These are phyloP conservation scores for Diogma glabrata DNA, from an alignment of 2,888 invertebrate genomes.

Conservation along the genomic window DNA sequence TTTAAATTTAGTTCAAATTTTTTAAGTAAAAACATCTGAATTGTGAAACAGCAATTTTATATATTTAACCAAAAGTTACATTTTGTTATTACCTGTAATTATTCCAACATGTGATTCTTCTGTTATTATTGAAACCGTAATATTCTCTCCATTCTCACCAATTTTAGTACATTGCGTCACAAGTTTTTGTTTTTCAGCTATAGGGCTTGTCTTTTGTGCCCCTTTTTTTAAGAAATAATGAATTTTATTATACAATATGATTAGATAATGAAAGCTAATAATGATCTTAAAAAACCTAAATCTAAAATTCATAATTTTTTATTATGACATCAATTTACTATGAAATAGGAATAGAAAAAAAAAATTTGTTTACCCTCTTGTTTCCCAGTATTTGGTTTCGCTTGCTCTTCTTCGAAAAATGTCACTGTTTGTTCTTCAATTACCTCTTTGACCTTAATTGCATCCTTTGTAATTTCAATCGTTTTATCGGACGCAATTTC, in stretches of 20 bases:
- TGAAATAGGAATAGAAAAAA: neutral
- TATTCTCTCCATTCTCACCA: slow-evolving; percentile 32
- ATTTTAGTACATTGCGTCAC: slow-evolving; percentile 37
- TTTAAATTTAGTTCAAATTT: neutral
- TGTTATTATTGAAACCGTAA: slow-evolving; percentile 44
- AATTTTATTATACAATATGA: no score
- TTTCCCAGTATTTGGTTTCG: slow-evolving; percentile 20
- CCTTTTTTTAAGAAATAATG: slow-evolving; percentile 6
- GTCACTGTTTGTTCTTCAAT: slow-evolving; percentile 15
- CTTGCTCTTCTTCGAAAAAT: slow-evolving; percentile 36
- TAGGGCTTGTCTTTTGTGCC: slow-evolving; percentile 9
- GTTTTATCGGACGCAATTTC: slow-evolving; percentile 15
- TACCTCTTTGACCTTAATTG: slow-evolving; percentile 20
- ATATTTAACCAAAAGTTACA: neutral
- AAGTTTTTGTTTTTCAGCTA: slow-evolving; percentile 4
- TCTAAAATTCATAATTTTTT: no score
- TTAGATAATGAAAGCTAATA: no score
- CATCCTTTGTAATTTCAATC: slow-evolving; percentile 17
- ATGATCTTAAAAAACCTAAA: no score
- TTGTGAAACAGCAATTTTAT: neutral
- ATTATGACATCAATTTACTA: no score
- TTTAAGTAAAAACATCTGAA: neutral
- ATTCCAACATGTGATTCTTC: slow-evolving; percentile 49
- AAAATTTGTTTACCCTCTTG: slow-evolving; percentile 17
- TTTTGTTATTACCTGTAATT: slow-evolving; percentile 46